Percentiles rank a stretch among this genome's conserved stretches.
phyloP scores from a whole-genome alignment of 1,140 invertebrate genomes.

The Zaprionus taronus region DNA sequence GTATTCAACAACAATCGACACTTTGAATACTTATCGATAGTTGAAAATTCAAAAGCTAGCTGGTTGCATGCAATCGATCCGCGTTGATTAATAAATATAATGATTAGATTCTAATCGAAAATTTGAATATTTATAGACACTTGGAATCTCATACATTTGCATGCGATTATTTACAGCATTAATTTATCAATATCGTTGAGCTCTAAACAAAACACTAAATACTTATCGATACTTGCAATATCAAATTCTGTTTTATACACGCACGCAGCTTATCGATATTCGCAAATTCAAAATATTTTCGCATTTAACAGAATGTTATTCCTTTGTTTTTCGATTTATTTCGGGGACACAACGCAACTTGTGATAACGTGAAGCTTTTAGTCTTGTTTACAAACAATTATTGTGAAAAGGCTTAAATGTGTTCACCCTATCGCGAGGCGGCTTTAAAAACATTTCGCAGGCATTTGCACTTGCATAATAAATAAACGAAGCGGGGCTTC shows the following conservation, averaged over 20 bases:
- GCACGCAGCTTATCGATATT: not conserved
- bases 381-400: constrained; percentile 12
- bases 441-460: constrained; percentile 50
- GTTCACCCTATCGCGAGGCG: not conserved
- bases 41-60: not conserved
- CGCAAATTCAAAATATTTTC: not conserved
- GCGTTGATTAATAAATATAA: too few species aligned
- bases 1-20: not conserved
- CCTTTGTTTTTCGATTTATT: not conserved
- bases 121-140: too few species aligned
- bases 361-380: not conserved
- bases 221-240: not conserved
- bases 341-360: not conserved
- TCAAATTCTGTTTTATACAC: not conserved
- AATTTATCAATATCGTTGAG: too few species aligned
- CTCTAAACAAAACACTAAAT: not conserved
- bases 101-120: not conserved
- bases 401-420: constrained; percentile 24
- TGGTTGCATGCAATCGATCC: too few species aligned
- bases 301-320: not conserved
- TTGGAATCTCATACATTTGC: too few species aligned
- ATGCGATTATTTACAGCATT: too few species aligned
- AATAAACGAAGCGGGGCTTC: constrained; percentile 54
- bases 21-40: not conserved
- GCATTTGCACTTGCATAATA: constrained; percentile 77